Base-by-base conservation (phyloP, 2,113 vertebrate species). In the Esox niger region DNA sequence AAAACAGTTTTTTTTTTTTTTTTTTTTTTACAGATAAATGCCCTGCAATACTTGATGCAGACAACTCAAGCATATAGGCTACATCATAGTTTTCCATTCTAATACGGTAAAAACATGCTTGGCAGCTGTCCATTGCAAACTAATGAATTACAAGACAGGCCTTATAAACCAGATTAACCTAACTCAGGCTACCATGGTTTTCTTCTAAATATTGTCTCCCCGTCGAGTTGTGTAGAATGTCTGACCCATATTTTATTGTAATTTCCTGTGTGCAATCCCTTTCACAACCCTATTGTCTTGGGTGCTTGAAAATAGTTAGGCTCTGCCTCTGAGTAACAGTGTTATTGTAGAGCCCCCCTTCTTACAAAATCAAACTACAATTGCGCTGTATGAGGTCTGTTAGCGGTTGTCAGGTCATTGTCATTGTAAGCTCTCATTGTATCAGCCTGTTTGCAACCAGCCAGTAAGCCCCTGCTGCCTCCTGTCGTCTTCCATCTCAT, bases 211-310 rank as follows among this genome's bases (percentile, higher is more conserved):
- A 46, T 49, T 49, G 17, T 38, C 33, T 76, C 38, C 62, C 56
- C 61, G 57, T 62, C 21, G 10, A 68, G 43, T 47, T 27, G 61
- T 35, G 56, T 79, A 68, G 77, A 75, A 64, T 71, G 68, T 4
- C 70, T 59, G 70, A 71, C 56, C 7, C 30, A 65, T 52, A 21
- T 52, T 0, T 52, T 52, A 21, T 52, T 23, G 71, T 62, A 23
- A 27, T 63, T 81, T 74, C 74, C 69, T 31, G 29, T n/a, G 26
- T 61, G 78, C 70, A 81, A 63, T 64, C 66, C 70, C 69, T 69
- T 52, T 52, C 58, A 81, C 64, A 79, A 79, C 11, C 46, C 81
- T 80, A 79, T 86, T 84, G 83, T 85, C 77, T 73, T 75, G 80
- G 79, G 84, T 80, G 78, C 5, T 9, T 82, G 72, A 85, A 85